A percentile compares a stretch with the other conserved stretches of the same genome.
Evolutionary conservation across 2,888 invertebrate genomes (phyloP).

Genomic region (Heliconius erato): DNA sequence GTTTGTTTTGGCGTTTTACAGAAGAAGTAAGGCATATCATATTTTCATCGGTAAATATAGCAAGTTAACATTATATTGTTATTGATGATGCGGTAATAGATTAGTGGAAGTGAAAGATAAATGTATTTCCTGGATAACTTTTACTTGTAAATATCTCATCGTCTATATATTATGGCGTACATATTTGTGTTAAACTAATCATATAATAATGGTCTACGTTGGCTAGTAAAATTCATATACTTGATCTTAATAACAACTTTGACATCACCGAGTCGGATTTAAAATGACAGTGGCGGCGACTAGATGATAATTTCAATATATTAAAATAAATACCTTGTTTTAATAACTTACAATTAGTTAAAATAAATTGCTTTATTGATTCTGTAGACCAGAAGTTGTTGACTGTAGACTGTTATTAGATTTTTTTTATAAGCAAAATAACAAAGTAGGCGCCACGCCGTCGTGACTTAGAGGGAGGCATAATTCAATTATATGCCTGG

Average conservation of each 20-base stretch:
- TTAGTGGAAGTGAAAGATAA: neutral
- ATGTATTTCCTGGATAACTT: neutral
- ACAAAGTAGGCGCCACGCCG: neutral
- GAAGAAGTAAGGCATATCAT: too few relatives aligned
- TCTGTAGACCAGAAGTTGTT: neutral
- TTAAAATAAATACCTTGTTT: neutral
- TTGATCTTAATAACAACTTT: neutral
- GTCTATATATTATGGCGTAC: neutral
- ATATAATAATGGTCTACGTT: neutral
- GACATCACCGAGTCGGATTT: neutral
- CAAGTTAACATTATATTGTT: neutral
- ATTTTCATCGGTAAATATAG: too few relatives aligned
- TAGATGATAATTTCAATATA: neutral
- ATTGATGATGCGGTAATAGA: neutral
- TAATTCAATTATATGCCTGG: slow-evolving; percentile 3
- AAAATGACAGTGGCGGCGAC: too few relatives aligned
- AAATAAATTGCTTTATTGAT: neutral
- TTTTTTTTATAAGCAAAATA: neutral
- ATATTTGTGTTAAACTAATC: neutral
- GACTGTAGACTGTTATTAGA: neutral
- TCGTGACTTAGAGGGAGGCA: slow-evolving; percentile 11
- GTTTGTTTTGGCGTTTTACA: too few relatives aligned
- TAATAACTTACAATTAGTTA: neutral
- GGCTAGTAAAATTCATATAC: neutral
- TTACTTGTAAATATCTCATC: neutral